Conservation (phyloP, 2,113 vertebrate genomes). For the Pelusios castaneus region DNA sequence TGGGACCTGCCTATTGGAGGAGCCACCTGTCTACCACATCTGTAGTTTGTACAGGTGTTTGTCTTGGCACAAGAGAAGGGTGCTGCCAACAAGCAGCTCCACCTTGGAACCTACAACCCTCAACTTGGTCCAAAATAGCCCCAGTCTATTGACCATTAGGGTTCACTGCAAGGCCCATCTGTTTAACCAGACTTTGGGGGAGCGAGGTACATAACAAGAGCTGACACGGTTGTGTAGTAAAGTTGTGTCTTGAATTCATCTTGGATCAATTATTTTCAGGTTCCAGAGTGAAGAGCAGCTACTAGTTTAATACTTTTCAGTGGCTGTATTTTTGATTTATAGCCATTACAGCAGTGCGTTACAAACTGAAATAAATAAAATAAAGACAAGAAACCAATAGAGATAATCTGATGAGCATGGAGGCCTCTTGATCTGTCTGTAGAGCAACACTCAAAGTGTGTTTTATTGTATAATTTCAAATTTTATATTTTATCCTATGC, state of each 20-base stretch:
- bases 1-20: not conserved
- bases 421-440: slow-evolving; percentile 8
- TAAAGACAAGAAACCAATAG: not conserved
- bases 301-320: not conserved
- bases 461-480: slow-evolving; percentile 50
- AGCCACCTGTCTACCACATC: not conserved
- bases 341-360: not conserved
- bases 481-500: slow-evolving; percentile 34
- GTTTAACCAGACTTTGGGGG: not conserved
- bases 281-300: not conserved
- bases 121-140: not conserved
- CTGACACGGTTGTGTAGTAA: not conserved
- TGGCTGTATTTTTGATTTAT: not conserved
- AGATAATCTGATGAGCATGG: not conserved
- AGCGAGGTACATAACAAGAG: not conserved
- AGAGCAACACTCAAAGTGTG: slow-evolving; percentile 39
- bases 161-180: not conserved
- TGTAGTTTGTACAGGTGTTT: not conserved
- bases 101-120: not conserved
- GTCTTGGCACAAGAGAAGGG: not conserved
- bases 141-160: not conserved
- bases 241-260: not conserved
- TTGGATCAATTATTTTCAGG: not conserved
- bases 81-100: not conserved
- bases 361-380: not conserved